Percentiles rank a stretch among this genome's conserved stretches.
These are phyloP conservation scores for Cecropterus lyciades DNA, from an alignment of 1,140 invertebrate genomes.

Conservation along the genomic window DNA sequence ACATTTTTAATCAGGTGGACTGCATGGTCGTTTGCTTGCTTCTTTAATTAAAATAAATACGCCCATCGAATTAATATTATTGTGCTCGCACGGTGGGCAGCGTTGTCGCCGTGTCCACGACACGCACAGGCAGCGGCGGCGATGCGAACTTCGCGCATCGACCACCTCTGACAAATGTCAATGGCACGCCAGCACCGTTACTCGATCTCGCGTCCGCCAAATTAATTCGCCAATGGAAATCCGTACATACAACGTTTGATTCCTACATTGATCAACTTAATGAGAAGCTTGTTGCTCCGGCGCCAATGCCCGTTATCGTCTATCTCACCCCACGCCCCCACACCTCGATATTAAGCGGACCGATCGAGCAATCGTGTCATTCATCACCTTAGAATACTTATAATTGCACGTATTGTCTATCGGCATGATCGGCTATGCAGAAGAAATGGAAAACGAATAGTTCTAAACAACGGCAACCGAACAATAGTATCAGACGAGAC, in stretches of 20 bases:
- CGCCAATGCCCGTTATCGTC: conserved; percentile 65
- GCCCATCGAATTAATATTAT: conserved; percentile 20
- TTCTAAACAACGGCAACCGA: conserved; percentile 29
- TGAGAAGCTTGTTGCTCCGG: conserved; percentile 70
- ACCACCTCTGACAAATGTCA: conserved; percentile 79
- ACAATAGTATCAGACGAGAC: conserved; percentile 39
- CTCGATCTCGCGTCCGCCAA: conserved; percentile 76
- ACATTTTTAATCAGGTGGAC: too few species aligned
- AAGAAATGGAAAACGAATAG: conserved; percentile 55
- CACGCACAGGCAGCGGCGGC: conserved; percentile 43
- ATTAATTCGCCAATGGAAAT: conserved; percentile 81
- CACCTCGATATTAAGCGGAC: conserved; percentile 45
- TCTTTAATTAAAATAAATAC: background rate
- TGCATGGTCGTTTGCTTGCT: too few species aligned
- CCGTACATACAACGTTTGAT: conserved; percentile 68
- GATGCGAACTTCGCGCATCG: conserved; percentile 42
- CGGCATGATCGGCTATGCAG: conserved; percentile 52
- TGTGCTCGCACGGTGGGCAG: conserved; percentile 12
- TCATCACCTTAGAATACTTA: conserved; percentile 51
- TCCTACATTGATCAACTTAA: conserved; percentile 66
- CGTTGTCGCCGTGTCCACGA: conserved; percentile 27
- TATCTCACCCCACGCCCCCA: conserved; percentile 55
- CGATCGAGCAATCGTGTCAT: conserved; percentile 59
- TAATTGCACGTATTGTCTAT: conserved; percentile 43
- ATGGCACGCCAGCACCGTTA: conserved; percentile 81